Evolutionary conservation across 2,113 vertebrate genomes (phyloP), one percentile per base, ranked within the genome.

Genomic region (Girardinichthys multiradiatus): DNA sequence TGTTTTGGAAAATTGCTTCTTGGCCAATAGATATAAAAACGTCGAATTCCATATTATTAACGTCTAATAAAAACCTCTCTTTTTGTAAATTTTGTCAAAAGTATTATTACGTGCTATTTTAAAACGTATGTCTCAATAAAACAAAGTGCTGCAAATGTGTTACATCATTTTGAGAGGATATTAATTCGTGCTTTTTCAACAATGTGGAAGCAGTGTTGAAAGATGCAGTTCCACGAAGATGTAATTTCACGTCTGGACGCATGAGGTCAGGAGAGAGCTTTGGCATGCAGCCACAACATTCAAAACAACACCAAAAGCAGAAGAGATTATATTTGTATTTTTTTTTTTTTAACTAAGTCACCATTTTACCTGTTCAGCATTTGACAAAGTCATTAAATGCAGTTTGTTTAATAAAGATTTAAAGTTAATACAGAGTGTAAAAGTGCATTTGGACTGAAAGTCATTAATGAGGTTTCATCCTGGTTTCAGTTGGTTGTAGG

Each of bases 211-310:
- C 9, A 1, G 21, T 11, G 24, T 10, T 24, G 21, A 54, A 10
- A n/a, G 24, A 19, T 26, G 35, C 17, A 17, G 11, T 4, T n/a
- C 19, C 14, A 27, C 31, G 2, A 65, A 62, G 21, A 64, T 92
- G 91, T 80, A 92, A 69, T 92, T 91, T 68, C 45, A 63, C 13
- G 45, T 3, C 68, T 9, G 66, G 81, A 91, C 93, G 62, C 87
- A 70, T 8, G 67, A 86, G 68, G 92, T 91, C 93, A 92, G 86
- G 4, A 90, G 92, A 92, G 76, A 48, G 24, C 84, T 90, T 89
- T 86, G 77, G 77, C 83, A 74, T 72, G 0, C 4, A 33, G 81
- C 85, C 85, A 88, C 72, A 33, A 71, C 39, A 4, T 68, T 37
- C 1, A 24, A 54, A 54, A 54, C 48, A n/a, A 24, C 24, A 21